phyloP scores from a whole-genome alignment of 2,888 invertebrate genomes.

The Leucania comma region DNA sequence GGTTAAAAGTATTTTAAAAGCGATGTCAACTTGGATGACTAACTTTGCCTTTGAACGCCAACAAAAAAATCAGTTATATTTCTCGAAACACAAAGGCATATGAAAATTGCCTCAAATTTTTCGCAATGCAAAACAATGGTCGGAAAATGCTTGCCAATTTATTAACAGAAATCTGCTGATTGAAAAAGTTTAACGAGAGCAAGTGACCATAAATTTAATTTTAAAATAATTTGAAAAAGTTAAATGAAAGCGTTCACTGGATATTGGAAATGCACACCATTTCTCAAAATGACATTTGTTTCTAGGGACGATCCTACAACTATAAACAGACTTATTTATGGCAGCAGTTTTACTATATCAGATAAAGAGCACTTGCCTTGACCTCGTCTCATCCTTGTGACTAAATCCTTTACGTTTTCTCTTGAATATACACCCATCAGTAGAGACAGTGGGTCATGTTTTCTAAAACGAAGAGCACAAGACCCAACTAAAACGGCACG shows the following conservation, averaged over 20 bases:
- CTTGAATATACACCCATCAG: conserved; percentile 4
- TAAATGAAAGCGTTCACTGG: not conserved
- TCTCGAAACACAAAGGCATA: conserved; percentile 39
- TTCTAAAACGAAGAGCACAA: not conserved
- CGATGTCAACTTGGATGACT: conserved; percentile 33
- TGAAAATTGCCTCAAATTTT: conserved; percentile 53
- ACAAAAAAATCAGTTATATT: conserved; percentile 36
- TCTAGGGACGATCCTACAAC: not conserved
- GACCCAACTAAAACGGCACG: not conserved
- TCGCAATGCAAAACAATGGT: conserved; percentile 42
- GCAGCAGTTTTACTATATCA: conserved; percentile 21
- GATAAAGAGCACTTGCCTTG: conserved; percentile 11
- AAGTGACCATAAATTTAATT: conserved; percentile 7
- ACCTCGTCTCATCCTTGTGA: conserved; percentile 12
- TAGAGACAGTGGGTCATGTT: not conserved
- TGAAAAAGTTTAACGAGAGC: conserved; percentile 32
- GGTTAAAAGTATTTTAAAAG: conserved; percentile 7
- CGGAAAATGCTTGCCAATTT: conserved; percentile 42
- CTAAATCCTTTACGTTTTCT: conserved; percentile 10
- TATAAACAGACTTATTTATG: conserved; percentile 3
- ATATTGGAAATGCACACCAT: not conserved
- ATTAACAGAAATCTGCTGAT: conserved; percentile 29
- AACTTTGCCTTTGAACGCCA: conserved; percentile 36
- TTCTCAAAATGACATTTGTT: not conserved
- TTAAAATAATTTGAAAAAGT: conserved; percentile 1